Conservation (phyloP, 2,888 invertebrate genomes). For the Chymomyza procnemis region DNA sequence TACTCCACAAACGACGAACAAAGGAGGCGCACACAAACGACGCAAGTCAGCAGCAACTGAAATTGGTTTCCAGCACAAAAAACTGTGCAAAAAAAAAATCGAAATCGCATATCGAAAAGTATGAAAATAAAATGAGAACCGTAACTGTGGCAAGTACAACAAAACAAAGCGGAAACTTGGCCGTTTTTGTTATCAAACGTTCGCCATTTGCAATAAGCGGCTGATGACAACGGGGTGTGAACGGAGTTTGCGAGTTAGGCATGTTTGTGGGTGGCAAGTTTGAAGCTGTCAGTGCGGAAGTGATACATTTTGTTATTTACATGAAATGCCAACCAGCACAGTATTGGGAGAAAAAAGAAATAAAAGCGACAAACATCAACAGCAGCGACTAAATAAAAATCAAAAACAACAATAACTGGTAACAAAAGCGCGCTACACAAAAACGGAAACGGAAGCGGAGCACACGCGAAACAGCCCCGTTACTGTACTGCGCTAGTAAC, state of each 20-base stretch:
- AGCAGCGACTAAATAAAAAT: conserved; percentile 19
- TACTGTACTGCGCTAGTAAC: not conserved
- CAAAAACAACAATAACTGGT: conserved; percentile 15
- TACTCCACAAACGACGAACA: not conserved
- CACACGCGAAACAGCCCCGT: conserved; percentile 15
- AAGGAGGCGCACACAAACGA: not conserved
- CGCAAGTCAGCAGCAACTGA: not conserved
- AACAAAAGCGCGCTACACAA: not conserved
- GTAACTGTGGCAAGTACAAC: conserved; percentile 42
- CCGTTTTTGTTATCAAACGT: conserved; percentile 70
- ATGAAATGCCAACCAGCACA: conserved; percentile 27
- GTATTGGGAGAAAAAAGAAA: conserved; percentile 18
- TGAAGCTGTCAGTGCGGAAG: conserved; percentile 29
- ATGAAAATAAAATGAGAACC: conserved; percentile 13
- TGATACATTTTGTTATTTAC: conserved; percentile 59
- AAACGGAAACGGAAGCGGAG: conserved; percentile 59
- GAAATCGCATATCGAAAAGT: not conserved
- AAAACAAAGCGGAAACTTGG: conserved; percentile 63
- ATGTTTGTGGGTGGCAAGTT: conserved; percentile 1
- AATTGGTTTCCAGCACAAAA: not conserved
- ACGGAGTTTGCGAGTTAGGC: not conserved
- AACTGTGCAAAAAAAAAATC: conserved; percentile 20
- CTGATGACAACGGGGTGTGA: not conserved
- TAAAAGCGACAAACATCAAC: conserved; percentile 13
- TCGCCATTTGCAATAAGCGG: conserved; percentile 57